Percentiles rank a stretch among this genome's conserved stretches.
Evolutionary conservation across 2,113 vertebrate species (phyloP).

Genomic region (Prionailurus bengalensis): DNA sequence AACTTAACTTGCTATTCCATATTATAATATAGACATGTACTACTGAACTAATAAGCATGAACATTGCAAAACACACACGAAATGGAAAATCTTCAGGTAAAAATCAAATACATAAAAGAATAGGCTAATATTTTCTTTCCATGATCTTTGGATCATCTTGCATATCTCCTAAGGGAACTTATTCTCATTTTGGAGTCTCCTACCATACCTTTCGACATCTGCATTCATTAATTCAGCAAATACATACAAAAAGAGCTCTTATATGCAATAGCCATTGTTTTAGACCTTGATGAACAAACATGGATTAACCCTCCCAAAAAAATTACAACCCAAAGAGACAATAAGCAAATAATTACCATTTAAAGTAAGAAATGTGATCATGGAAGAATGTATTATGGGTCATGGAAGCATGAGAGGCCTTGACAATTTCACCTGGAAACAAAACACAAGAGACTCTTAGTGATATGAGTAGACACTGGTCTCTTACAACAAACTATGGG

Average conservation of each 20-base stretch:
- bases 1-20: not conserved
- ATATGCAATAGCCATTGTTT: not conserved
- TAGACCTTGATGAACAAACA: not conserved
- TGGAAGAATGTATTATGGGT: not conserved
- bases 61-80: not conserved
- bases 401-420: not conserved
- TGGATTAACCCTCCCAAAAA: not conserved
- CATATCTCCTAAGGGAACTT: not conserved
- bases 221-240: not conserved
- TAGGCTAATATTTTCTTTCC: not conserved
- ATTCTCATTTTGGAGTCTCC: not conserved
- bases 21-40: not conserved
- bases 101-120: not conserved
- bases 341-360: not conserved
- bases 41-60: not conserved
- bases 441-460: no score
- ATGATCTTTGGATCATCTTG: not conserved
- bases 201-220: not conserved
- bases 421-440: not conserved
- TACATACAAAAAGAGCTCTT: not conserved
- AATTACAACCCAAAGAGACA: not conserved
- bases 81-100: not conserved
- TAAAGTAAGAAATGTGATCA: not conserved
- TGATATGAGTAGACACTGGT: no score
- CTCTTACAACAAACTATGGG: no score